Evolutionary conservation across 2,113 vertebrate species (phyloP).

Genomic region (Sclerurus mexicanus): DNA sequence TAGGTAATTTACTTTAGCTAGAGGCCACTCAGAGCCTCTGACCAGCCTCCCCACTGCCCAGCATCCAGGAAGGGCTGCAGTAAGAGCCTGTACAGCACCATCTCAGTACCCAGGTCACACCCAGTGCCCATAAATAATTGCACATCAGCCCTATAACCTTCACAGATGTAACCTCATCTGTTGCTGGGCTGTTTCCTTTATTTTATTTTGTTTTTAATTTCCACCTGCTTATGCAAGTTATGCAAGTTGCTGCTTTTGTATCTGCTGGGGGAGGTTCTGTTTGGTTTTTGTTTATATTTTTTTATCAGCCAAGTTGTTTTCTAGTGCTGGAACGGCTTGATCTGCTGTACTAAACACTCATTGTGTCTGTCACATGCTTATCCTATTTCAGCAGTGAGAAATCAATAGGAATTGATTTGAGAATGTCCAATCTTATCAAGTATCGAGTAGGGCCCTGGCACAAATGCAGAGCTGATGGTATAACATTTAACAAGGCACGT

Average conservation of each 20-base stretch:
- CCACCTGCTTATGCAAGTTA: background rate
- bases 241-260: background rate
- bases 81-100: background rate
- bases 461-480: conserved; percentile 36
- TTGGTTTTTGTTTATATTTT: background rate
- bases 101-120: background rate
- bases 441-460: conserved; percentile 7
- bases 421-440: conserved; percentile 73
- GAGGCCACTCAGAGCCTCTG: background rate
- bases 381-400: conserved; percentile 61
- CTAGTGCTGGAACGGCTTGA: conserved; percentile 22
- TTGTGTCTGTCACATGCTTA: conserved; percentile 58
- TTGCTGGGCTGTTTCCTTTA: background rate
- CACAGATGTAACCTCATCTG: background rate
- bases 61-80: background rate
- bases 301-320: background rate
- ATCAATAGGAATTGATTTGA: conserved; percentile 75
- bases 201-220: background rate
- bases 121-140: background rate
- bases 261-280: background rate
- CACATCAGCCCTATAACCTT: background rate
- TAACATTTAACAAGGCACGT: conserved; percentile 4
- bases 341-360: conserved; percentile 37
- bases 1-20: background rate
- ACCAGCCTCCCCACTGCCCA: background rate